Evolutionary conservation across 2,113 vertebrate species (phyloP).

Genomic region (Synodontis membranacea): DNA sequence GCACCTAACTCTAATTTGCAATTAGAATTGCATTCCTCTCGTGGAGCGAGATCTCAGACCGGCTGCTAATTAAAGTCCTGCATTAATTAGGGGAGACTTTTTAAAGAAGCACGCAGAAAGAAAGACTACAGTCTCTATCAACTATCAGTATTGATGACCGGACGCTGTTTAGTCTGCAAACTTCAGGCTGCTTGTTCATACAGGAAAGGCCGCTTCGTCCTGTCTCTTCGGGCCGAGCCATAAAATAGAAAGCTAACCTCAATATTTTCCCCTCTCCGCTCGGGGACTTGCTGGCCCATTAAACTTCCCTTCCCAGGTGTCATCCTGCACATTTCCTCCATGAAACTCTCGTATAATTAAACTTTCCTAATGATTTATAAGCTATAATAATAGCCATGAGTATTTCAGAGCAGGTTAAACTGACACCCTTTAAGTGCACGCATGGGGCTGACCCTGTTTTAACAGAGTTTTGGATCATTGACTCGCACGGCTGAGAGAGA

Average conservation of each 20-base stretch:
- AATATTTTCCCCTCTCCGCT: conserved; percentile 75
- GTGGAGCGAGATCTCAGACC: conserved; percentile 56
- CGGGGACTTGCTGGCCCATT: conserved; percentile 83
- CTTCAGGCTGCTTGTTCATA: not conserved
- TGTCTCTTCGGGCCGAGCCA: conserved; percentile 60
- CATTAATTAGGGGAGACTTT: conserved; percentile 66
- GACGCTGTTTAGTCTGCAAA: not conserved
- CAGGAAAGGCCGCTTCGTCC: conserved; percentile 7
- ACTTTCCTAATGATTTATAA: conserved; percentile 86
- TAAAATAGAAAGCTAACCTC: conserved; percentile 81
- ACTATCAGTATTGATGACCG: not conserved
- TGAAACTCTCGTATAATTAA: conserved; percentile 81
- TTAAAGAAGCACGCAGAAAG: conserved; percentile 60
- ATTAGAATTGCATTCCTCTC: conserved; percentile 60
- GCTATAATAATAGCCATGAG: conserved; percentile 81
- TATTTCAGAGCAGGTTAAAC: conserved; percentile 81
- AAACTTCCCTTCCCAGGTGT: conserved; percentile 81
- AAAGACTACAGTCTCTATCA: conserved; percentile 59
- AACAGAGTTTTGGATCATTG: conserved; percentile 79
- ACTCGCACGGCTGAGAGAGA: conserved; percentile 64
- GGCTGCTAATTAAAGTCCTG: conserved; percentile 66
- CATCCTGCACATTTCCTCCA: conserved; percentile 77
- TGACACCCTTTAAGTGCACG: conserved; percentile 76
- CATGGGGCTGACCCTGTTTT: conserved; percentile 78
- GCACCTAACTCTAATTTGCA: conserved; percentile 61